Conservation (phyloP, 2,797 vertebrate species). For the Phylloscopus collybita region DNA sequence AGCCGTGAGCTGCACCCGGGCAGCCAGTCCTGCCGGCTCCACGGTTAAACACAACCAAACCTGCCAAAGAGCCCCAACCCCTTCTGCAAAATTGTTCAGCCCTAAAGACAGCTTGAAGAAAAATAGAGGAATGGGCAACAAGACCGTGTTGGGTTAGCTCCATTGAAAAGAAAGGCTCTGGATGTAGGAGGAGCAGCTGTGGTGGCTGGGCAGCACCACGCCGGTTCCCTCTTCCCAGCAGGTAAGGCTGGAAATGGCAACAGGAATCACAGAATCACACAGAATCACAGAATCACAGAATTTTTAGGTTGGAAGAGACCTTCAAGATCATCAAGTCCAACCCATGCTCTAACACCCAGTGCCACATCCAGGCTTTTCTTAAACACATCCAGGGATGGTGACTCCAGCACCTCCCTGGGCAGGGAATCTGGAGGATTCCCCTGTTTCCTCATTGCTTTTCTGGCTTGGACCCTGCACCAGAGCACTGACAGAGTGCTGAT, state of each 20-base stretch:
- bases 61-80: background rate
- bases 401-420: no score
- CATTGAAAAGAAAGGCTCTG: fast-evolving
- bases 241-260: fast-evolving
- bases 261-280: background rate
- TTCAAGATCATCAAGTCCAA: no score
- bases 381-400: no score
- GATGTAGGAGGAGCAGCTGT: fast-evolving
- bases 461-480: fast-evolving
- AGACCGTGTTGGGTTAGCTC: fast-evolving
- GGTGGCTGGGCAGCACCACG: background rate
- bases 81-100: background rate
- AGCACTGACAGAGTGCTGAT: fast-evolving
- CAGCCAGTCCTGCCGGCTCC: background rate
- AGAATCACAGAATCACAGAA: no score
- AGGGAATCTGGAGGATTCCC: background rate
- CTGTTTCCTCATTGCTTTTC: background rate
- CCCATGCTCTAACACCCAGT: no score
- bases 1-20: background rate
- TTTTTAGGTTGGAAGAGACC: no score
- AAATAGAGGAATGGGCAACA: background rate
- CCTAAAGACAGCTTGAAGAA: background rate
- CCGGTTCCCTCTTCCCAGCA: background rate
- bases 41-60: background rate
- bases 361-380: no score